Conservation (phyloP, 1,140 invertebrate genomes). For the Drosophila miranda region DNA sequence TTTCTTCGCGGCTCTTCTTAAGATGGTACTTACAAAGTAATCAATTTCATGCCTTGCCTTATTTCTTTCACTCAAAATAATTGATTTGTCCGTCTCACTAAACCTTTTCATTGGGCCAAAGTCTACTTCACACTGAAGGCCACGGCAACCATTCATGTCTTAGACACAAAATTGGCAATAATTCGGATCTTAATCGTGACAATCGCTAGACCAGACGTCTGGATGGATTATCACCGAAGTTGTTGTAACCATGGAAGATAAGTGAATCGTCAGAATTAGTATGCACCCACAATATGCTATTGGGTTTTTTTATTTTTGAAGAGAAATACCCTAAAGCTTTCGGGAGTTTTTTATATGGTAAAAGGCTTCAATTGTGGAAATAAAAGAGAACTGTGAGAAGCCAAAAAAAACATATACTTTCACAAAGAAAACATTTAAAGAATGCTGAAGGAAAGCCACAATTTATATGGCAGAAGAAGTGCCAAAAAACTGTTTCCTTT, state of each 20-base stretch:
- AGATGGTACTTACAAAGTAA: too few relatives aligned
- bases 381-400: too few relatives aligned
- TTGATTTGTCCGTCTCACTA: not conserved
- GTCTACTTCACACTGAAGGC: not conserved
- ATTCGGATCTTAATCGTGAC: slow-evolving; percentile 26
- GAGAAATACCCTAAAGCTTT: slow-evolving; percentile 13
- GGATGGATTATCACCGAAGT: slow-evolving; percentile 1
- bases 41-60: not conserved
- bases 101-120: slow-evolving; percentile 3
- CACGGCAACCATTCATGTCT: slow-evolving; percentile 5
- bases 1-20: not conserved
- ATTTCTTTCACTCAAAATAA: not conserved
- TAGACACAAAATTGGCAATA: slow-evolving; percentile 7
- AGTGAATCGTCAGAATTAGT: slow-evolving; percentile 3
- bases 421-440: too few relatives aligned
- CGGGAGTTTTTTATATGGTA: too few relatives aligned
- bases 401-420: too few relatives aligned
- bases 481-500: too few relatives aligned
- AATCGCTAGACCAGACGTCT: slow-evolving; percentile 49
- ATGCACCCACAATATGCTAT: slow-evolving; percentile 9
- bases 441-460: too few relatives aligned
- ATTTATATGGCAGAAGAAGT: too few relatives aligned
- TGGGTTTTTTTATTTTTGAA: slow-evolving; percentile 3
- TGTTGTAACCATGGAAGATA: slow-evolving; percentile 28
- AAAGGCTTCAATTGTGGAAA: too few relatives aligned